Conservation (phyloP, 2,888 invertebrate species). For the Toxonevra muliebris region DNA sequence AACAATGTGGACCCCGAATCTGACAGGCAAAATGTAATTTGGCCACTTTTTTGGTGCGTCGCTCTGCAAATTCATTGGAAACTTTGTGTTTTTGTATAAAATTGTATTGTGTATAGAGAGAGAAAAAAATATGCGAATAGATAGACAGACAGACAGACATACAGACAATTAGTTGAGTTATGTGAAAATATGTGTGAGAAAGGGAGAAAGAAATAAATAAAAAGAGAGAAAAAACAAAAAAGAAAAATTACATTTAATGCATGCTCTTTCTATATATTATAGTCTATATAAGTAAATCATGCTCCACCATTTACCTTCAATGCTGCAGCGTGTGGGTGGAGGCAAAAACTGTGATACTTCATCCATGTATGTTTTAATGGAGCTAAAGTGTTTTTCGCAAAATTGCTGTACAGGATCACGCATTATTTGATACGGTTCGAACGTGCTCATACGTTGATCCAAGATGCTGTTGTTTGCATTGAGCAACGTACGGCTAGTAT, state of each 20-base stretch:
- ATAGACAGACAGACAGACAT: not conserved
- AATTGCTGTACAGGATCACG: conserved; percentile 93
- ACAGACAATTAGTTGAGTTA: not conserved
- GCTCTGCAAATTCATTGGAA: conserved; percentile 69
- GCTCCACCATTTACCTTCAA: conserved; percentile 75
- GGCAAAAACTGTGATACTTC: conserved; percentile 85
- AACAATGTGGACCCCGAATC: conserved; percentile 82
- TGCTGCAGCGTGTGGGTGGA: conserved; percentile 91
- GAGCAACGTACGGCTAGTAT: conserved; percentile 81
- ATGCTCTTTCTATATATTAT: conserved; percentile 11
- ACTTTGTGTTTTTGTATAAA: conserved; percentile 44
- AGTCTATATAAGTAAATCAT: not conserved
- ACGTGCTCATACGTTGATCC: conserved; percentile 79
- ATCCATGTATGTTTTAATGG: conserved; percentile 91
- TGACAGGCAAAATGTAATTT: conserved; percentile 91
- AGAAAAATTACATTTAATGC: conserved; percentile 27
- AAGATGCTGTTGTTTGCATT: conserved; percentile 68
- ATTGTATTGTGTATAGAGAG: conserved; percentile 9
- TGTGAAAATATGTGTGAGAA: not conserved
- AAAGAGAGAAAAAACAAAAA: conserved; percentile 31
- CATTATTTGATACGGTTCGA: conserved; percentile 88
- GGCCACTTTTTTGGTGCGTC: conserved; percentile 85
- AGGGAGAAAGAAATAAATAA: not conserved
- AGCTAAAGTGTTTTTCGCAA: conserved; percentile 92
- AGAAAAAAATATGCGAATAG: conserved; percentile 3